phyloP scores from a whole-genome alignment of 2,888 invertebrate species.

The Drosophila pseudotalamancana region DNA sequence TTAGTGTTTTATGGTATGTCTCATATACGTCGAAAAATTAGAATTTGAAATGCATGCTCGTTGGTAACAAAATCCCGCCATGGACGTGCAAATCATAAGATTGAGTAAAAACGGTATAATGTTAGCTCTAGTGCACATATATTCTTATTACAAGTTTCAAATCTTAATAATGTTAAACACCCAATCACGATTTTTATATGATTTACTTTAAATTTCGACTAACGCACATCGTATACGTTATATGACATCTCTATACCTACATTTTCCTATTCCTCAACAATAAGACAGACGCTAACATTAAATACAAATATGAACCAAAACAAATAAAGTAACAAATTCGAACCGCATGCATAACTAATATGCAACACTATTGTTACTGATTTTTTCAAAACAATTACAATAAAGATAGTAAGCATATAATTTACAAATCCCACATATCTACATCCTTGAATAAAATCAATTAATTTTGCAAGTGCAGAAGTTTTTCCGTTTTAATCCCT shows the following conservation, averaged over 20 bases:
- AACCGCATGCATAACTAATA: conserved; percentile 20
- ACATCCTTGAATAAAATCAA: too few species aligned
- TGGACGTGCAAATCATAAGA: too few species aligned
- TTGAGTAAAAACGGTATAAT: too few species aligned
- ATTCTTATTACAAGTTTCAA: conserved; percentile 38
- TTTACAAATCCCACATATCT: too few species aligned
- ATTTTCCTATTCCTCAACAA: conserved; percentile 22
- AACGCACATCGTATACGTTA: conserved; percentile 45
- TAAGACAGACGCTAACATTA: conserved; percentile 52
- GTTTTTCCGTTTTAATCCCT: too few species aligned
- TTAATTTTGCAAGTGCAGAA: too few species aligned
- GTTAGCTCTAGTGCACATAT: too few species aligned
- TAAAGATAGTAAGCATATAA: too few species aligned
- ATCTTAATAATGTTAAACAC: conserved; percentile 70
- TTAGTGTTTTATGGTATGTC: too few species aligned
- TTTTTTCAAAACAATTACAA: neutral
- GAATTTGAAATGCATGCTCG: too few species aligned
- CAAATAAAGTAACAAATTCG: conserved; percentile 12
- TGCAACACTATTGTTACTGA: conserved; percentile 14
- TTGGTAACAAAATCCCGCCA: too few species aligned
- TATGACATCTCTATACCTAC: conserved; percentile 26
- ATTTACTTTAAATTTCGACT: conserved; percentile 61
- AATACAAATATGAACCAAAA: conserved; percentile 50
- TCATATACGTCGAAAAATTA: too few species aligned
- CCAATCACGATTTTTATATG: conserved; percentile 65